phyloP scores from a whole-genome alignment of 2,888 invertebrate genomes.

The Standfussiana lucernea region DNA sequence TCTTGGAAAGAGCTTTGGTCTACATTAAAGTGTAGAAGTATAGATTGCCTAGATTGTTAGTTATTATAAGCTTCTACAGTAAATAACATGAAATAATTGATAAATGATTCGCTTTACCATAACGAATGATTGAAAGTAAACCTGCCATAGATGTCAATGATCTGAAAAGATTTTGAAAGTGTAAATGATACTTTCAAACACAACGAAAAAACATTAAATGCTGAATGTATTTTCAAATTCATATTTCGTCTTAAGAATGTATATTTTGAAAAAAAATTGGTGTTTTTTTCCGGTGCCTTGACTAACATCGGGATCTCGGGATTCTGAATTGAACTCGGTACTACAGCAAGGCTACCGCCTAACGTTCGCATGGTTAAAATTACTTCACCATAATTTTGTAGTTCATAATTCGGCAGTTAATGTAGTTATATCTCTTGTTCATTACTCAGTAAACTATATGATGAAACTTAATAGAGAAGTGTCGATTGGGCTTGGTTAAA shows the following conservation, averaged over 20 bases:
- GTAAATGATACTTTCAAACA: not conserved
- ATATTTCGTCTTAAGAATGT: not conserved
- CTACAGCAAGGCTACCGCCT: not conserved
- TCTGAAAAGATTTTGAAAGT: not conserved
- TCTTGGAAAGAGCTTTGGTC: too few species aligned
- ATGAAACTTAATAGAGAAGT: constrained; percentile 31
- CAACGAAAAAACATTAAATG: not conserved
- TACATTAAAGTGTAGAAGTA: too few species aligned
- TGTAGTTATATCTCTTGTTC: constrained; percentile 34
- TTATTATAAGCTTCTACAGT: too few species aligned
- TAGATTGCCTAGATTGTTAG: too few species aligned
- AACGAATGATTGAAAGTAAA: too few species aligned
- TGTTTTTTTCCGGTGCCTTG: not conserved
- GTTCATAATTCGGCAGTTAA: constrained; percentile 7
- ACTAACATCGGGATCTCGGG: not conserved
- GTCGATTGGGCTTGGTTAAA: constrained; percentile 33
- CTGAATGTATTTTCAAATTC: not conserved
- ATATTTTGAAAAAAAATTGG: not conserved
- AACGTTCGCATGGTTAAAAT: not conserved
- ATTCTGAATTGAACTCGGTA: not conserved
- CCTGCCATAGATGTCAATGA: not conserved
- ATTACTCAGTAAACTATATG: constrained; percentile 42
- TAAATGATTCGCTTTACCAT: too few species aligned
- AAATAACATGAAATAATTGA: too few species aligned
- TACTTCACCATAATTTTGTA: constrained; percentile 12